Evolutionary conservation across 2,888 invertebrate genomes (phyloP).

Genomic region (Caenorhabditis imperialis): DNA sequence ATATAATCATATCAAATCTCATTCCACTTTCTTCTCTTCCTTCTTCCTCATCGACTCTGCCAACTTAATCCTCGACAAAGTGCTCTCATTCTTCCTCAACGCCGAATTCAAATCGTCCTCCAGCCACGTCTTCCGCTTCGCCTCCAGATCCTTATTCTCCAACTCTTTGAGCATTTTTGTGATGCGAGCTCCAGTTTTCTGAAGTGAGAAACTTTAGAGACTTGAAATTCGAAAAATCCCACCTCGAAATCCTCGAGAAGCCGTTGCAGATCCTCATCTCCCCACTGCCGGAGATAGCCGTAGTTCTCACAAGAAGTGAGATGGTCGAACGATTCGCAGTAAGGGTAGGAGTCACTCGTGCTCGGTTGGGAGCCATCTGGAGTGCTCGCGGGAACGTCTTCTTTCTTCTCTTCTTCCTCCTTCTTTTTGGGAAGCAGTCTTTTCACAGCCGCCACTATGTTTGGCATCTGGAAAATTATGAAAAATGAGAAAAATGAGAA

Average conservation of each 20-base stretch:
- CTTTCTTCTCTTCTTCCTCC: constrained; percentile 10
- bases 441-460: neutral
- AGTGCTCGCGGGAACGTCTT: neutral
- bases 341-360: constrained; percentile 15
- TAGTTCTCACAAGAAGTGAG: constrained; percentile 13
- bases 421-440: neutral
- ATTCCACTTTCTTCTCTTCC: too few relatives aligned
- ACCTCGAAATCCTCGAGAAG: constrained; percentile 15
- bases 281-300: constrained; percentile 15
- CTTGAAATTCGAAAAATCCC: too few relatives aligned
- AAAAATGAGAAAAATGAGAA: too few relatives aligned
- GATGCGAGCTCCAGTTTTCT: constrained; percentile 4
- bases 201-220: too few relatives aligned
- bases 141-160: constrained; percentile 14
- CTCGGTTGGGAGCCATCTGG: neutral
- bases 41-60: neutral
- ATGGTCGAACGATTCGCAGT: constrained; percentile 28
- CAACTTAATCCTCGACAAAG: constrained; percentile 7
- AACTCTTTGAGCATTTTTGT: constrained; percentile 8
- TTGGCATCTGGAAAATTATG: constrained; percentile 4
- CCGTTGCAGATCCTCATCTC: constrained; percentile 7
- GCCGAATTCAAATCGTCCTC: constrained; percentile 19
- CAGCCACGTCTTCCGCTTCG: constrained; percentile 21
- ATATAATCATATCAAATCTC: too few relatives aligned
- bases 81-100: constrained; percentile 22